A percentile compares a stretch with the other conserved stretches of the same genome.
Evolutionary conservation across 92 coral and sea anemone species (phyloP).

Genomic region (Meandrina meandrites): DNA sequence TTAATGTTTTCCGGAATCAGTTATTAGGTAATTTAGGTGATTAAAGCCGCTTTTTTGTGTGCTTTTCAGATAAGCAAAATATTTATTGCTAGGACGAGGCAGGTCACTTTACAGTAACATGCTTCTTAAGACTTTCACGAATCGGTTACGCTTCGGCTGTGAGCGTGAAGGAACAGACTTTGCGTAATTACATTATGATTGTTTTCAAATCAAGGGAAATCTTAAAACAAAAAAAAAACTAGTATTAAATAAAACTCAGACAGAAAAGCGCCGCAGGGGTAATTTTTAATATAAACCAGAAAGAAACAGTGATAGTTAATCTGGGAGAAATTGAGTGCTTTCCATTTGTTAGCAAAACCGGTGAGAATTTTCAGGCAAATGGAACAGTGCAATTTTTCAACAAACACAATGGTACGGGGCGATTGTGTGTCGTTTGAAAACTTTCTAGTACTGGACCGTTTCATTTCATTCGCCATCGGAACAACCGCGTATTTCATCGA

Average conservation of each 20-base stretch:
- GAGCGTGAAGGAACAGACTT: neutral
- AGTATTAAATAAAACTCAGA: neutral
- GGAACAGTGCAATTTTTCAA: no score
- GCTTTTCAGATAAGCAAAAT: conserved; percentile 19
- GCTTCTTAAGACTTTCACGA: neutral
- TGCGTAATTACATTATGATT: neutral
- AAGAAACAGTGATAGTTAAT: neutral
- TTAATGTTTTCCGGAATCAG: conserved; percentile 22
- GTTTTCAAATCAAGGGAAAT: neutral
- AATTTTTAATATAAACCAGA: neutral
- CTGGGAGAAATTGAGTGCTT: no score
- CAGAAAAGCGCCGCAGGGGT: neutral
- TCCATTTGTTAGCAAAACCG: neutral
- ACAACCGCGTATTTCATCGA: no score
- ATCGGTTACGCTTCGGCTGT: neutral
- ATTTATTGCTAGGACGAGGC: neutral
- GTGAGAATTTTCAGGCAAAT: neutral
- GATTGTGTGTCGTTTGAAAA: no score
- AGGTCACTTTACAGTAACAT: neutral
- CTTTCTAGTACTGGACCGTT: no score
- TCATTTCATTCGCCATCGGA: no score
- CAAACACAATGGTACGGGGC: no score
- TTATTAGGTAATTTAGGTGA: conserved; percentile 27
- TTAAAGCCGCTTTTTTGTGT: conserved; percentile 19
- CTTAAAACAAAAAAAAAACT: neutral